Percentiles rank a stretch among this genome's conserved stretches.
Evolutionary conservation across 2,888 invertebrate genomes (phyloP).

Genomic region (Lobophora halterata): DNA sequence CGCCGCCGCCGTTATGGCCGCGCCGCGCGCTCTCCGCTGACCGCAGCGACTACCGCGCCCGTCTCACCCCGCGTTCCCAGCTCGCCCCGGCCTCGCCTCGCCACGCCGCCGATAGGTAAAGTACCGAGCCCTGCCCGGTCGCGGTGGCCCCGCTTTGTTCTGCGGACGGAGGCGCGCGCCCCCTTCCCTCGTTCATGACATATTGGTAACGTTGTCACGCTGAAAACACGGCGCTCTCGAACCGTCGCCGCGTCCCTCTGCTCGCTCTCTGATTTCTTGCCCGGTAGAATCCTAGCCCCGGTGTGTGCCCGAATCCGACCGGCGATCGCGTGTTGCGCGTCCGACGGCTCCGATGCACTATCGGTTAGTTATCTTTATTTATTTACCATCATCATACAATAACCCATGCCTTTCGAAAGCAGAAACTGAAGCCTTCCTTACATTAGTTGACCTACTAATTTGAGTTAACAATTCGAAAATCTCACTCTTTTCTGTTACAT

Average conservation of each 20-base stretch:
- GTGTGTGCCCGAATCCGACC: conserved; percentile 50
- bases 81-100: conserved; percentile 16
- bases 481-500: conserved; percentile 46
- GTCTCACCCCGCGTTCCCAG: conserved; percentile 29
- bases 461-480: conserved; percentile 11
- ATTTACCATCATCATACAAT: conserved; percentile 22
- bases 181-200: conserved; percentile 52
- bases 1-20: conserved; percentile 68
- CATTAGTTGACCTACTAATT: background rate
- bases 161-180: conserved; percentile 44
- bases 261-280: conserved; percentile 42
- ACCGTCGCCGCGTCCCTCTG: conserved; percentile 41
- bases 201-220: conserved; percentile 60
- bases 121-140: conserved; percentile 41
- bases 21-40: conserved; percentile 67
- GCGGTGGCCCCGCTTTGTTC: conserved; percentile 49
- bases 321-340: conserved; percentile 70
- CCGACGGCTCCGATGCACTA: conserved; percentile 74
- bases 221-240: conserved; percentile 48
- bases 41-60: conserved; percentile 53
- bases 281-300: conserved; percentile 42
- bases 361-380: conserved; percentile 62
- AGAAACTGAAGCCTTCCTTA: conserved; percentile 8
- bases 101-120: conserved; percentile 50
- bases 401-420: conserved; percentile 4